Conservation (phyloP, 2,888 invertebrate genomes). For the Agapetus fuscipes region DNA sequence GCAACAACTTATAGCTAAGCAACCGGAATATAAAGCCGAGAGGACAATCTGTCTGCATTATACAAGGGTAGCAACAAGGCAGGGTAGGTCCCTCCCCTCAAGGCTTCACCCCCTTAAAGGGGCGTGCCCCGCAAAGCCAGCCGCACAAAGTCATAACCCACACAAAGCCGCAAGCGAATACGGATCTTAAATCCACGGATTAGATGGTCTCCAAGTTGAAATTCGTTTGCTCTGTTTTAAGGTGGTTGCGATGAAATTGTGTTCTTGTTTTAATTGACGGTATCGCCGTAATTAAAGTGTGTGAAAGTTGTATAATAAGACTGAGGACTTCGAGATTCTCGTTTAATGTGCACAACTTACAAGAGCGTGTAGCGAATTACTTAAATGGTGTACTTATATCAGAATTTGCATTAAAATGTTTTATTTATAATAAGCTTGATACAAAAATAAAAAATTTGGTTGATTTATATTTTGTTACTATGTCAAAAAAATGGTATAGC, state of each 20-base stretch:
- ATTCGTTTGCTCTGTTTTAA: not conserved
- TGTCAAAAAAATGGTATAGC: no score
- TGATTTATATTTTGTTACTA: no score
- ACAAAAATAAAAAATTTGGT: no score
- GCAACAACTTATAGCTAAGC: not conserved
- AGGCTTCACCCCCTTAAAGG: not conserved
- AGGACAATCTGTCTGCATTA: constrained; percentile 22
- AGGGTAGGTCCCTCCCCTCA: not conserved
- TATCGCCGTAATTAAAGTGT: constrained; percentile 15
- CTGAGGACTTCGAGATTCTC: no score
- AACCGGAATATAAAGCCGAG: constrained; percentile 6
- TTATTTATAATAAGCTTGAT: no score
- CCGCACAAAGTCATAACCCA: not conserved
- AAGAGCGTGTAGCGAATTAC: no score
- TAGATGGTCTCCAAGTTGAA: not conserved
- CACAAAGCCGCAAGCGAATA: not conserved
- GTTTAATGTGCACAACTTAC: no score
- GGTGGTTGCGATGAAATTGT: not conserved
- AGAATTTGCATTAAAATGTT: no score
- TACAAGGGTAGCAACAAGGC: constrained; percentile 9
- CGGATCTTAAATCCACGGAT: not conserved
- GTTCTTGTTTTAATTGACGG: constrained; percentile 10
- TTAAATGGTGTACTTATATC: no score
- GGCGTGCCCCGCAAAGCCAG: not conserved
- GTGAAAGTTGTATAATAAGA: constrained; percentile 3